Base-by-base conservation (phyloP, 2,888 invertebrate genomes). In the Ichneumoninae sp. region DNA sequence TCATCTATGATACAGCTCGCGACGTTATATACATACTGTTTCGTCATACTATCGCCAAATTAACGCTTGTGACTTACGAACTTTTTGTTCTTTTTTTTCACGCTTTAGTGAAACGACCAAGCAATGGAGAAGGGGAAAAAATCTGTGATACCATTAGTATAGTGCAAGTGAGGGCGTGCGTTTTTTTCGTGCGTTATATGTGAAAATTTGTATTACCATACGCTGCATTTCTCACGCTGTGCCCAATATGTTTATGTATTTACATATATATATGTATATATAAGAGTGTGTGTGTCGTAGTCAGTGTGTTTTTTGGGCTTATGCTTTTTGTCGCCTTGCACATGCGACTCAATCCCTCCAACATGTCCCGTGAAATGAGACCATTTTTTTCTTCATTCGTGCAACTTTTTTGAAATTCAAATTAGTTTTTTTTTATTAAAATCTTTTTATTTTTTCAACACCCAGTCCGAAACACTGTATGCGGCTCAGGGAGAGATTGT, bases 161-260 rank as follows among this genome's bases (percentile, higher is more conserved):
- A 74, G 72, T 75, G 84, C 75, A 84, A 81, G 60, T 82, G 78
- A 76, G 68, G 65, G 50, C 62, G 66, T 76, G 26, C 54, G 40
- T 71, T 78, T 84, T 70, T 70, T 80, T 82, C 82, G 79, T 82
- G 84, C 75, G 69, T 82, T 76, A 77, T 69, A 65, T 52, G 66
- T 82, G 76, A 60, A 70, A 76, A 76, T 52, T 66, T 75, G 62
- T 40, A 77, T 52, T 19, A 26, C 50, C 52, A 75, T 30, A 36
- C 54, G 65, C 70, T 75, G 81, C 74, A 81, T 77, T 47, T 72
- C 78, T 71, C 44, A 54, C 68, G 68, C 54, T 80, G 52, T 77
- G 79, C 77, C 74, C 33, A 54, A 70, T 57, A 70, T 57, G 77
- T 80, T 74, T 26, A 26, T 74, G 44, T 68, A 50, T 72, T 13